Evolutionary conservation across 2,888 invertebrate species (phyloP).

Genomic region (Harpalus rufipes): DNA sequence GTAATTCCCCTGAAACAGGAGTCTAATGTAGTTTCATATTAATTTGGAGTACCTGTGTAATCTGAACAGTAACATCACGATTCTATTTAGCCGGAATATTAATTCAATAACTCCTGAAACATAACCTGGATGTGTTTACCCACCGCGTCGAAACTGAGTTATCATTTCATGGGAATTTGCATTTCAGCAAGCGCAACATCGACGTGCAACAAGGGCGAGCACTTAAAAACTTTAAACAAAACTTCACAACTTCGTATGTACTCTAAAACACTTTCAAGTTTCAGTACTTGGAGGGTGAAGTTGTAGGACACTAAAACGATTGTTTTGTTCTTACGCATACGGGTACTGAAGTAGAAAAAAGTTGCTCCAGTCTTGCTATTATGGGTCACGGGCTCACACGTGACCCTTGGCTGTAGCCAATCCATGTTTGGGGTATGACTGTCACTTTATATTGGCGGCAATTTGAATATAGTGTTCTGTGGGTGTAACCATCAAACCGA

Average conservation of each 20-base stretch:
- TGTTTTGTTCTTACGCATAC: not conserved
- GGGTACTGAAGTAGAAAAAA: not conserved
- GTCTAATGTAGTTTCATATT: slow-evolving; percentile 5
- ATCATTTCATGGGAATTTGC: not conserved
- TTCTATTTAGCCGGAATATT: slow-evolving; percentile 2
- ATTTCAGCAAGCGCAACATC: not conserved
- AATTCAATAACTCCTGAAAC: slow-evolving; percentile 1
- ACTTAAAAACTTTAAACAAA: slow-evolving; percentile 1
- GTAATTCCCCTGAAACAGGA: not conserved
- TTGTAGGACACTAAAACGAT: not conserved
- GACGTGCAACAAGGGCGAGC: not conserved
- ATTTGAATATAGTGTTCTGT: too few species aligned
- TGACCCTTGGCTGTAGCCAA: too few species aligned
- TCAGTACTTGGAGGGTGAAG: not conserved
- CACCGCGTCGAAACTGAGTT: not conserved
- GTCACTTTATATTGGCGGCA: too few species aligned
- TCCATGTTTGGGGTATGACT: too few species aligned
- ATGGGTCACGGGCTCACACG: too few species aligned
- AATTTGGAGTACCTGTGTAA: slow-evolving; percentile 17
- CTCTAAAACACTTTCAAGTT: not conserved
- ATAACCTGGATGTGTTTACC: not conserved
- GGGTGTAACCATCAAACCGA: too few species aligned
- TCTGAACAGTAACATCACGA: slow-evolving; percentile 5
- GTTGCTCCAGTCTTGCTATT: not conserved
- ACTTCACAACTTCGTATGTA: not conserved